Conservation (phyloP, 2,113 vertebrate genomes). For the Anser brachyrhynchus region DNA sequence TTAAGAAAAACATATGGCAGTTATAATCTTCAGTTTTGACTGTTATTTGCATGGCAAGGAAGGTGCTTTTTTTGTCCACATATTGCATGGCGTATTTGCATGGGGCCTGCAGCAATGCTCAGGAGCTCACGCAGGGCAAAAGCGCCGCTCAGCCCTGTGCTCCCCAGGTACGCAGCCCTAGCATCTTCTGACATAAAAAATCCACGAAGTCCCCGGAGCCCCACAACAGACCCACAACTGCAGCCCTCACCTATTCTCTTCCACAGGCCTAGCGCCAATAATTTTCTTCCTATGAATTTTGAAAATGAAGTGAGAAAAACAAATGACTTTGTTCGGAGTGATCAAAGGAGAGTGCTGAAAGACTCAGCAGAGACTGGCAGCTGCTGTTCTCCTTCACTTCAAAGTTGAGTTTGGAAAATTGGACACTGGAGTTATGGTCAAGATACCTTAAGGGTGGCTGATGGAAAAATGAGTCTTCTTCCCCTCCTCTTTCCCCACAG, state of each 20-base stretch:
- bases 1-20: background rate
- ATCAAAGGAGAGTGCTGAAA: background rate
- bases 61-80: background rate
- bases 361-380: background rate
- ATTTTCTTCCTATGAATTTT: background rate
- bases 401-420: background rate
- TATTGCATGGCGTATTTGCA: background rate
- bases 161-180: background rate
- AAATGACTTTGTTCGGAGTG: background rate
- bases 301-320: background rate
- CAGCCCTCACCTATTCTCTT: background rate
- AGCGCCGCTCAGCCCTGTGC: background rate
- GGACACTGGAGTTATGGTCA: rapidly evolving
- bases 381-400: slow-evolving; percentile 5
- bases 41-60: background rate
- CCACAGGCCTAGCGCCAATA: rapidly evolving
- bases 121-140: background rate
- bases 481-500: background rate
- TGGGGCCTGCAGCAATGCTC: background rate
- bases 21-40: background rate
- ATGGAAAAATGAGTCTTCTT: slow-evolving; percentile 38
- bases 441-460: background rate
- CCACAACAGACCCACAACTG: no score
- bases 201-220: background rate
- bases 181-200: no score